phyloP scores from a whole-genome alignment of 2,113 vertebrate species.

The Poeciliopsis retropinna region DNA sequence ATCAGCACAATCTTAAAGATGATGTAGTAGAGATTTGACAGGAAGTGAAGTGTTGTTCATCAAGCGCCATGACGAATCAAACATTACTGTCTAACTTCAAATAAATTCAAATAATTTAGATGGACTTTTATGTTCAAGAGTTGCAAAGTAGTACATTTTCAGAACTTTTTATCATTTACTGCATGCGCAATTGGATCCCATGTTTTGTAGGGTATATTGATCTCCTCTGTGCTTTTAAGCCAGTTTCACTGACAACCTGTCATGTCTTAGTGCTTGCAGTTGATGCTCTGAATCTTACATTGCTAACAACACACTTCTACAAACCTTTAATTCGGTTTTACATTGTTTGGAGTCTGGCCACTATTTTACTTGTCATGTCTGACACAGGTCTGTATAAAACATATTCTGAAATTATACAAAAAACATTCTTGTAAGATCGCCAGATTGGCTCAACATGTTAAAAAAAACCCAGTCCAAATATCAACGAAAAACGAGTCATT shows the following conservation, averaged over 20 bases:
- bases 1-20: not conserved
- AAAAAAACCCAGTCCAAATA: slow-evolving; percentile 1
- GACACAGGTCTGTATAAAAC: not conserved
- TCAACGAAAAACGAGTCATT: not conserved
- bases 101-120: not conserved
- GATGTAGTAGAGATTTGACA: not conserved
- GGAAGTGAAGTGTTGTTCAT: not conserved
- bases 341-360: not conserved
- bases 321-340: not conserved
- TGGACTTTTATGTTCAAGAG: not conserved
- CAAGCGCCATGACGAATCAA: not conserved
- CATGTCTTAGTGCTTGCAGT: not conserved
- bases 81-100: not conserved
- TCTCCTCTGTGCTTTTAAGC: not conserved
- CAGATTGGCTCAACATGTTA: not conserved
- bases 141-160: not conserved
- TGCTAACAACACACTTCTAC: not conserved
- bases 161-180: not conserved
- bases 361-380: not conserved
- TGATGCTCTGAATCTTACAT: not conserved
- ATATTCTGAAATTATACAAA: not conserved
- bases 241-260: not conserved
- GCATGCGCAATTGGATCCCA: not conserved
- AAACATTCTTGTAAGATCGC: not conserved
- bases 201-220: not conserved